Evolutionary conservation across 2,113 vertebrate species (phyloP), one percentile per base, ranked within the genome.

Genomic region (Nasalis larvatus): DNA sequence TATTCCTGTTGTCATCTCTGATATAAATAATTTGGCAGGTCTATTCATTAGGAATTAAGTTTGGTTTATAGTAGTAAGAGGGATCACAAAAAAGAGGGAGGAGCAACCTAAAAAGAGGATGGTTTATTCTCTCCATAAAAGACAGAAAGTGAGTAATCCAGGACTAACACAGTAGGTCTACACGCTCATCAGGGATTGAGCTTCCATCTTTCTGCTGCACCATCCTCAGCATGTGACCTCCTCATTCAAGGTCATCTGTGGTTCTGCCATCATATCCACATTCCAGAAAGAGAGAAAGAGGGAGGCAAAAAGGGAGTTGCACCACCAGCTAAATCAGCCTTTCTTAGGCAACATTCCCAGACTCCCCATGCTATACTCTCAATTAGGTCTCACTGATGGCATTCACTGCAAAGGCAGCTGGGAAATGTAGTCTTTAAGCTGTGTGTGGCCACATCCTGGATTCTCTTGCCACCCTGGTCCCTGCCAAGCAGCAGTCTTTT

Each of bases 371-470:
- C 23, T 32, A 17, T 11, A 32, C 37, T 30, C 80, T 73, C 42
- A 16, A 6, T 20, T 69, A 10, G 0, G 7, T 32, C 35, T 49
- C 73, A 83, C 8, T 6, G 30, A 32, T 4, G 2, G 11, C 56
- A 13, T 13, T 37, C 40, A 63, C 63, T 49, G 37, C 86, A 74
- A 58, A 60, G 73, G 45, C 17, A 45, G 35, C 27, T 69, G 83
- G 83, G 95, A 91, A 66, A 74, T 42, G 74, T 66, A 74, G 81
- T 91, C 47, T 49, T 68, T 37, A 52, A 32, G 5, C 6, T 14
- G 30, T 3, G 2, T 16, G 0, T 6, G 8, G 27, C 49, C 42
- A 52, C 18, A 14, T 30, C 80, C 4, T 0, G 27, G 25, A 58
- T 16, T 17, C 30, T 30, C 37, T 80, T 4, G 1, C 23, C 32